A percentile compares a stretch with the other conserved stretches of the same genome.
These are phyloP conservation scores for Ranitomeya variabilis DNA, from an alignment of 2,113 vertebrate species.

Conservation along the genomic window DNA sequence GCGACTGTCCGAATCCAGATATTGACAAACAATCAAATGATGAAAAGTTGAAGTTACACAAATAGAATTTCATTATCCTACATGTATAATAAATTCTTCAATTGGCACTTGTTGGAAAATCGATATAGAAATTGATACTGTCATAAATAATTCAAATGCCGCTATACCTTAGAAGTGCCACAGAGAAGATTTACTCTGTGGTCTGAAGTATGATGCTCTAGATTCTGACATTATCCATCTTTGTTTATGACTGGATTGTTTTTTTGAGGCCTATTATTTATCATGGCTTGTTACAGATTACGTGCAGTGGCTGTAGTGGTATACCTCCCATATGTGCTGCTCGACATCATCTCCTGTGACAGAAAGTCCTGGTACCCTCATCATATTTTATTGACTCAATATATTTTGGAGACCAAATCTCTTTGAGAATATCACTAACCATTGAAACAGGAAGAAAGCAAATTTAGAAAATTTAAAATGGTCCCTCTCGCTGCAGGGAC, in stretches of 20 bases:
- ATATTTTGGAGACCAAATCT: too few relatives aligned
- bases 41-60: constrained; percentile 3
- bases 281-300: background rate
- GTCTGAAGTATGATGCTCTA: background rate
- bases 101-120: constrained; percentile 41
- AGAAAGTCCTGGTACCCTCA: too few relatives aligned
- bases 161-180: background rate
- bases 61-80: constrained; percentile 25
- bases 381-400: too few relatives aligned
- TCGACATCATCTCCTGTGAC: too few relatives aligned
- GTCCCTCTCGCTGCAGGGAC: too few relatives aligned
- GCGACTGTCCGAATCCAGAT: background rate
- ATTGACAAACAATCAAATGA: constrained; percentile 26
- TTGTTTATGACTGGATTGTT: background rate
- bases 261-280: background rate
- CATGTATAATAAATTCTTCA: constrained; percentile 13
- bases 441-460: too few relatives aligned
- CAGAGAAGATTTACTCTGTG: background rate
- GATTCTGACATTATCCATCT: background rate
- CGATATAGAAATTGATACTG: constrained; percentile 8
- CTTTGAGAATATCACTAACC: too few relatives aligned
- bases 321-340: background rate
- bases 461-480: too few relatives aligned
- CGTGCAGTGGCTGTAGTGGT: background rate
- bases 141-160: constrained; percentile 11